These are phyloP conservation scores for Gasterosteus aculeatus DNA, from an alignment of 2,113 vertebrate genomes.

Conservation along the genomic window DNA sequence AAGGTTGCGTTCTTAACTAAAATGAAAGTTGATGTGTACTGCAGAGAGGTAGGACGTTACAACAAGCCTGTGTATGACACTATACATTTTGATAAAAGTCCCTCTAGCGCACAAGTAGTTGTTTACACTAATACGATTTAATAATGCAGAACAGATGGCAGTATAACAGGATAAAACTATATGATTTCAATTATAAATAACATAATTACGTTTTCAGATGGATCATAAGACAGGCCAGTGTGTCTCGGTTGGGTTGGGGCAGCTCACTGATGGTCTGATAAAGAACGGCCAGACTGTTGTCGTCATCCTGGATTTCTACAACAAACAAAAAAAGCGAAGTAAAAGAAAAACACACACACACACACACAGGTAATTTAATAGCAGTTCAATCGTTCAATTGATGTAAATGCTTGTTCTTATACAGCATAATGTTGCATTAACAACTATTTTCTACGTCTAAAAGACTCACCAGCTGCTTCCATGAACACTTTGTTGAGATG, in stretches of 20 bases:
- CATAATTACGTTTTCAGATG: slow-evolving; percentile 88
- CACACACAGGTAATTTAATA: background rate
- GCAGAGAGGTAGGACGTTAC: background rate
- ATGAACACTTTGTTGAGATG: slow-evolving; percentile 90
- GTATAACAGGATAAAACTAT: background rate
- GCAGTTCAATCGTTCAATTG: background rate
- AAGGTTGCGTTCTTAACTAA: background rate
- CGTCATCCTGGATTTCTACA: slow-evolving; percentile 90
- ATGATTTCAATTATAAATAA: background rate
- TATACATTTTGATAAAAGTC: background rate
- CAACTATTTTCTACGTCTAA: background rate
- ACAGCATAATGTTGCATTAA: slow-evolving; percentile 10
- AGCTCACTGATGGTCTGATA: slow-evolving; percentile 89
- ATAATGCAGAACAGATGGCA: background rate
- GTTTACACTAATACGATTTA: background rate
- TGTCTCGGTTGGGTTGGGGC: slow-evolving; percentile 91
- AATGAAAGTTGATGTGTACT: background rate
- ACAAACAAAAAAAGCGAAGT: background rate
- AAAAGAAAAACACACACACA: no score
- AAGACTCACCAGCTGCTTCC: slow-evolving; percentile 87
- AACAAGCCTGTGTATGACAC: background rate
- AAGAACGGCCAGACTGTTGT: slow-evolving; percentile 88
- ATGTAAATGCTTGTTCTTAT: background rate
- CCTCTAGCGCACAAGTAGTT: background rate
- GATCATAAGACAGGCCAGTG: slow-evolving; percentile 91